A percentile compares a stretch with the other conserved stretches of the same genome.
These are phyloP conservation scores for Cricetomys ansorgei DNA, from an alignment of 2,113 vertebrate species.

Conservation along the genomic window DNA sequence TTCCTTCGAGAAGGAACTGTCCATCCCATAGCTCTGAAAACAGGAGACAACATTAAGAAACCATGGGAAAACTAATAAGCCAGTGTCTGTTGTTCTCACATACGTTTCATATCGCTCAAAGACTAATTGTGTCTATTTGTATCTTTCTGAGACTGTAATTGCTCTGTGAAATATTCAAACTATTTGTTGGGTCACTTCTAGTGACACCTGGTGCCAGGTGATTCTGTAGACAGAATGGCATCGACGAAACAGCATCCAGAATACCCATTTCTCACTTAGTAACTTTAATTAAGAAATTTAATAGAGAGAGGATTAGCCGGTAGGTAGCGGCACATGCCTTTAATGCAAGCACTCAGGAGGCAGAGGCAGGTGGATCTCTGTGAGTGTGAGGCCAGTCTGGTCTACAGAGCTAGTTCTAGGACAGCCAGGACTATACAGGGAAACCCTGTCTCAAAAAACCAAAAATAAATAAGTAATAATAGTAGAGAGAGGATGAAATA, in stretches of 20 bases:
- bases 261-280: neutral
- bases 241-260: neutral
- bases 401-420: too few species aligned
- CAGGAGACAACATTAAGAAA: neutral
- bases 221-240: neutral
- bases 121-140: neutral
- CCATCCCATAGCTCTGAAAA: neutral
- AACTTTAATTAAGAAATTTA: neutral
- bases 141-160: neutral
- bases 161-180: neutral
- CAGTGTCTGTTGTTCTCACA: neutral
- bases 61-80: neutral
- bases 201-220: neutral
- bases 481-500: neutral
- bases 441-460: too few species aligned
- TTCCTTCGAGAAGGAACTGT: neutral
- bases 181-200: neutral
- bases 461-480: too few species aligned
- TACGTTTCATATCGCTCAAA: neutral
- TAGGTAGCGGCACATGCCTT: too few species aligned
- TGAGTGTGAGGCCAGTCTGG: too few species aligned
- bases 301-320: neutral
- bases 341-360: too few species aligned
- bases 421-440: too few species aligned
- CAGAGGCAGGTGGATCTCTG: too few species aligned